These are phyloP conservation scores for Aphelinus atriplicis DNA, from an alignment of 1,140 invertebrate genomes.

Conservation along the genomic window DNA sequence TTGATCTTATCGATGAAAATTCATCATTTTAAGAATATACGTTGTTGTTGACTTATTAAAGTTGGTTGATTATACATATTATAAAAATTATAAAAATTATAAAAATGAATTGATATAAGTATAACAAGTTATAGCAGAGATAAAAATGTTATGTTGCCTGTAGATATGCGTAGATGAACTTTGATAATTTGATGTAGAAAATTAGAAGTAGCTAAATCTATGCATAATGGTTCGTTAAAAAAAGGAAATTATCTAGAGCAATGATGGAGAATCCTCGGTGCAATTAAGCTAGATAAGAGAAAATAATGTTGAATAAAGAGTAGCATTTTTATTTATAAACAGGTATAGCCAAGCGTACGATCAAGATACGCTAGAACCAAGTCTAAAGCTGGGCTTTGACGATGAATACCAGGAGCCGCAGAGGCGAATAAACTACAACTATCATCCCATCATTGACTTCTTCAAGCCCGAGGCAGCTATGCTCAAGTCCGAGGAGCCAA, in stretches of 20 bases:
- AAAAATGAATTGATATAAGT: too few relatives aligned
- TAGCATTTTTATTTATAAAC: background rate
- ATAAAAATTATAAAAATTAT: too few relatives aligned
- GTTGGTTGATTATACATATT: too few relatives aligned
- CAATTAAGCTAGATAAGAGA: too few relatives aligned
- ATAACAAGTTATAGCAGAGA: too few relatives aligned
- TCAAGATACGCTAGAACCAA: conserved; percentile 47
- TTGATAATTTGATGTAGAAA: too few relatives aligned
- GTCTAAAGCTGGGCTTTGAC: conserved; percentile 52
- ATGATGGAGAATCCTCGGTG: background rate
- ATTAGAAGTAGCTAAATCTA: too few relatives aligned
- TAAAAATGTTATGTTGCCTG: too few relatives aligned
- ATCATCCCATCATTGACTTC: conserved; percentile 86
- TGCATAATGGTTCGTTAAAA: too few relatives aligned
- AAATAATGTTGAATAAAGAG: too few relatives aligned
- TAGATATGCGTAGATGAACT: too few relatives aligned
- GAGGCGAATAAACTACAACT: conserved; percentile 81
- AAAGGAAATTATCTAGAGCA: too few relatives aligned
- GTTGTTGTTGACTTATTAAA: background rate
- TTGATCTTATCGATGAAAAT: background rate
- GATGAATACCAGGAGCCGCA: conserved; percentile 59
- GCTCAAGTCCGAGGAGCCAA: conserved; percentile 52
- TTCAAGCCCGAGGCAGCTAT: conserved; percentile 71
- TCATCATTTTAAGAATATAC: background rate
- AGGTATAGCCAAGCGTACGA: conserved; percentile 54